Evolutionary conservation across 1,140 invertebrate genomes (phyloP), one percentile per base, ranked within the genome.

Genomic region (Portunus trituberculatus): DNA sequence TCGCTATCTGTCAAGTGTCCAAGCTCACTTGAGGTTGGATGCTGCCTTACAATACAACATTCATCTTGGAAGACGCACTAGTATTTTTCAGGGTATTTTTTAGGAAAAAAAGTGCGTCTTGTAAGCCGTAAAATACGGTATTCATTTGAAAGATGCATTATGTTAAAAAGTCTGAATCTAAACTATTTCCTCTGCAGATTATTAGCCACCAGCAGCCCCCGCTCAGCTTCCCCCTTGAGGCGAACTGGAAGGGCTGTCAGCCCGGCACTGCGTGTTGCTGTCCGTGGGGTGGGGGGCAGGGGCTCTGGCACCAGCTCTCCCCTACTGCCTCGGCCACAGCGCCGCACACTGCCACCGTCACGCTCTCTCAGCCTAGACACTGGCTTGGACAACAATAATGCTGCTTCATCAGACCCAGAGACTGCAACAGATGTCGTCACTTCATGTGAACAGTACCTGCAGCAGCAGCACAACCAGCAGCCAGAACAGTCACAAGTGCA

Each of bases 281-380:
- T 83, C 0, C 92, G 94, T 16, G 94, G 95, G 45, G 31, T 94
- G 52, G 93, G 83, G 48, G 84, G 96, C 8, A 84, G 94, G 93
- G 94, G 90, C 82, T 76, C 94, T 7, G 94, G 93, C 45, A 92
- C 93, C 91, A 95, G 94, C 25, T 96, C 96, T 12, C 96, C 96
- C 32, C 90, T 95, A 48, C 88, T 95, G 10, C 91, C 95, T 14
- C 95, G 96, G 14, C 95, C 96, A 28, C 88, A 91, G 28, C 96
- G 94, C 90, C 95, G 95, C 67, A 67, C 92, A 28, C 92, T 94
- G n/a, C 95, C 94, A 16, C 95, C 95, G 59, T 95, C 95, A n/a
- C 96, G 96, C 92, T 96, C 96, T 67, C 67, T 95, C 20, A 96
- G 96, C 86, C 95, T 96, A 46, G 96, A 96, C 93, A 96, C 96